phyloP scores from a whole-genome alignment of 1,140 invertebrate species.

The Hirudo medicinalis region DNA sequence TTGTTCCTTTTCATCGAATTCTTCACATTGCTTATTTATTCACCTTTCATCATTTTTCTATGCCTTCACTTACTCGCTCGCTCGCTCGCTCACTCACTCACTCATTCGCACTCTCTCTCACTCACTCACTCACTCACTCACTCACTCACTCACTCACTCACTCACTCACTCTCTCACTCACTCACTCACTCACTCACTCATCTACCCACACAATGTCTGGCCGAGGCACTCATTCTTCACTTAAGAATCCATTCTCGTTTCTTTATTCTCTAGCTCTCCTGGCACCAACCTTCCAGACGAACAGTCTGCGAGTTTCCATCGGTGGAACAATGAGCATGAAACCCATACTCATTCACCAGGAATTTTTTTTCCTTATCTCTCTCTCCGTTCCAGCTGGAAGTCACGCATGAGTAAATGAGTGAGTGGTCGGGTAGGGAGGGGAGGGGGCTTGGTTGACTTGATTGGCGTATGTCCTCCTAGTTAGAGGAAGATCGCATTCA shows the following conservation, averaged over 20 bases:
- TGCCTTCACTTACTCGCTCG: not conserved
- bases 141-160: slow-evolving; percentile 14
- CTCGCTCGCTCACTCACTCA: slow-evolving; percentile 13
- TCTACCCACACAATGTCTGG: slow-evolving; percentile 23
- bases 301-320: no score
- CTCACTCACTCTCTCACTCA: slow-evolving; percentile 13
- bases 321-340: no score
- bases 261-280: slow-evolving; percentile 7
- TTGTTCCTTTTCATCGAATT: slow-evolving; percentile 5
- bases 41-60: slow-evolving; percentile 16
- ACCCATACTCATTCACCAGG: no score
- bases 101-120: slow-evolving; percentile 9
- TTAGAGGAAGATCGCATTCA: no score
- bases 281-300: no score
- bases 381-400: no score
- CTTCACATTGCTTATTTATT: slow-evolving; percentile 6
- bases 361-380: no score
- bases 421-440: no score
- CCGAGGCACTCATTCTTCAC: slow-evolving; percentile 22
- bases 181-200: slow-evolving; percentile 22
- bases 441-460: no score
- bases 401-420: no score
- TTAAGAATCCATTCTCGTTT: slow-evolving; percentile 15
- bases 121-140: slow-evolving; percentile 15
- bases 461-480: no score